Percentiles rank a stretch among this genome's conserved stretches.
phyloP scores from a whole-genome alignment of 2,113 vertebrate species.

The Mirounga angustirostris region DNA sequence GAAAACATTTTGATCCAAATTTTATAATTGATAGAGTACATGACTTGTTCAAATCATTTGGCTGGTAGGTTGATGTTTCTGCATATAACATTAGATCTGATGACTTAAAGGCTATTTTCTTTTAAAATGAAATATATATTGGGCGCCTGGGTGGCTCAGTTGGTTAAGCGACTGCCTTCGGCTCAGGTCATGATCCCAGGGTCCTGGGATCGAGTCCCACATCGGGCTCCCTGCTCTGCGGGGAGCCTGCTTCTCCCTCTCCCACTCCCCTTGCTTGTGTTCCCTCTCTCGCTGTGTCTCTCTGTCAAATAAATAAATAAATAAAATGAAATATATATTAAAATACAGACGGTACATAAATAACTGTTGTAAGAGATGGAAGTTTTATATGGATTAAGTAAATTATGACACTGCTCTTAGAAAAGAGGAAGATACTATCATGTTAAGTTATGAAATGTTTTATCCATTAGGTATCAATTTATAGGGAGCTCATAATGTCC shows the following conservation, averaged over 20 bases:
- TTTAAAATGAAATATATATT: slow-evolving; percentile 13
- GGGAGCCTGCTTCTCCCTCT: too few relatives aligned
- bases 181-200: too few relatives aligned
- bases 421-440: not conserved
- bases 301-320: not conserved
- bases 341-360: not conserved
- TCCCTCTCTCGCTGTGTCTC: too few relatives aligned
- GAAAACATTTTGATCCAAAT: slow-evolving; percentile 14
- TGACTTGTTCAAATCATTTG: not conserved
- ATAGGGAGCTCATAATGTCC: not conserved
- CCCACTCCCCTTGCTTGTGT: too few relatives aligned
- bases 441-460: not conserved
- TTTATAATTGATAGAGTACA: not conserved
- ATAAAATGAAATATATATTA: slow-evolving; percentile 2
- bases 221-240: too few relatives aligned
- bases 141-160: too few relatives aligned
- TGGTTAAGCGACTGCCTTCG: too few relatives aligned
- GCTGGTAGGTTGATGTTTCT: not conserved
- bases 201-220: too few relatives aligned
- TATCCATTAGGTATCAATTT: not conserved
- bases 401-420: not conserved
- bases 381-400: not conserved
- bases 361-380: not conserved
- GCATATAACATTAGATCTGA: not conserved
- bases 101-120: not conserved